Base-by-base conservation (phyloP, 2,888 invertebrate genomes). In the Hypsopygia costalis region DNA sequence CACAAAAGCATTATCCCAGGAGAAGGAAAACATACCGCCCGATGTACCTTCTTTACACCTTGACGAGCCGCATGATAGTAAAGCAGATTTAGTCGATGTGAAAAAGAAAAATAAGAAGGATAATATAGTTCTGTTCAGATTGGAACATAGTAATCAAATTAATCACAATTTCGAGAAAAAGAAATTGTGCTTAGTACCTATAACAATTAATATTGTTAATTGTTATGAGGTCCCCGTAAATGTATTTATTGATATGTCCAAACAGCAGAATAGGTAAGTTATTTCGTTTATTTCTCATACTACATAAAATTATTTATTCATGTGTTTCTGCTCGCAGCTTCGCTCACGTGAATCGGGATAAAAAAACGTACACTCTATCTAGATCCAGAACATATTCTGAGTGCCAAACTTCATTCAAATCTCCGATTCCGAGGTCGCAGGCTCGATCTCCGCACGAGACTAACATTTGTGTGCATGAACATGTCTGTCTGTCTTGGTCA, bases 171-270 rank as follows among this genome's bases (percentile, higher is more conserved):
- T 95, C 62, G 70, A 78, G 27, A 72, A 72, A 43, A 88, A 74
- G 42, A 90, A 90, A 56, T 63, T 94, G 43, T 94, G 94, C 62
- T 73, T 93, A 48, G 90, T 94, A 48, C 93, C 94, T 11, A 91
- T 95, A 1, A 90, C 89, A 41, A 79, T 95, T 51, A 88, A 91
- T 46, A 72, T 94, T 50, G 93, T 93, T 44, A 94, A 93, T 69
- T 91, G 93, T 69, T 91, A 92, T 40, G 88, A 90, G 41, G 80
- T 90, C 37, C 74, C 83, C 7, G 82, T 93, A 10, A 80, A 90
- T 45, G 91, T 93, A 12, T 91, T 90, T 62, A 85, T 94, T 41
- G 90, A 91, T 56, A 91, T 92, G 58, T 72, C 90, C 33, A 91
- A 78, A 49, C 80, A 79, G 42, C 90, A 77, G 55, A 91, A 87